Evolutionary conservation across 2,888 invertebrate species (phyloP), one percentile per base, ranked within the genome.

Genomic region (Cyclophora albipunctata): DNA sequence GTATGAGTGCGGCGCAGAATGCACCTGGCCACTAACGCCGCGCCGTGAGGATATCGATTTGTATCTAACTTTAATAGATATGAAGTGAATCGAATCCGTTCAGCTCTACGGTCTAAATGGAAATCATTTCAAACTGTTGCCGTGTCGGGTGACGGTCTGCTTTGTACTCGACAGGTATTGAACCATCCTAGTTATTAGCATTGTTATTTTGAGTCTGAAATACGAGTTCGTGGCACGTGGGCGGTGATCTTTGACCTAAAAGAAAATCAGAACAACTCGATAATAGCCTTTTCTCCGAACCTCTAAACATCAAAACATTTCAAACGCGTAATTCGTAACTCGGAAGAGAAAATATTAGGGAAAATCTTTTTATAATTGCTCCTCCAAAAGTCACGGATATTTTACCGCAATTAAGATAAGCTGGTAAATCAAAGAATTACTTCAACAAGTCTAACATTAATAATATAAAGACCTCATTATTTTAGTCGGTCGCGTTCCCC

Each of bases 391-490:
- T 20, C 20, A 20, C 20, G 20, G 20, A 20, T 20, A 20, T 20
- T 20, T 20, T 20, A 20, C 20, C 20, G 20, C 20, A 20, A 20
- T 20, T 20, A 20, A 20, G 20, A 20, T 20, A 20, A 20, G 20
- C 20, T 20, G 20, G 20, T 20, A 37, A 37, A 37, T 58, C 54
- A 56, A 59, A 52, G 48, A 57, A 43, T 42, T n/a, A 43, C 34
- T 33, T 7, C 33, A 5, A 59, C 66, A 57, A 66, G 62, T 62
- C 67, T 70, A 71, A 67, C 69, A 67, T 75, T 74, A 75, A 76
- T 75, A 78, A 81, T 81, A 82, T 79, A 84, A 82, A 78, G 71
- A 61, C 67, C 73, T 84, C 84, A 81, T 84, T 85, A 84, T 84
- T 81, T 78, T 75, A 78, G 73, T 74, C 66, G 67, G 69, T 75